A percentile compares a stretch with the other conserved stretches of the same genome.
These are phyloP conservation scores for Lamprologus tigripictilis DNA, from an alignment of 2,113 vertebrate genomes.

Conservation along the genomic window DNA sequence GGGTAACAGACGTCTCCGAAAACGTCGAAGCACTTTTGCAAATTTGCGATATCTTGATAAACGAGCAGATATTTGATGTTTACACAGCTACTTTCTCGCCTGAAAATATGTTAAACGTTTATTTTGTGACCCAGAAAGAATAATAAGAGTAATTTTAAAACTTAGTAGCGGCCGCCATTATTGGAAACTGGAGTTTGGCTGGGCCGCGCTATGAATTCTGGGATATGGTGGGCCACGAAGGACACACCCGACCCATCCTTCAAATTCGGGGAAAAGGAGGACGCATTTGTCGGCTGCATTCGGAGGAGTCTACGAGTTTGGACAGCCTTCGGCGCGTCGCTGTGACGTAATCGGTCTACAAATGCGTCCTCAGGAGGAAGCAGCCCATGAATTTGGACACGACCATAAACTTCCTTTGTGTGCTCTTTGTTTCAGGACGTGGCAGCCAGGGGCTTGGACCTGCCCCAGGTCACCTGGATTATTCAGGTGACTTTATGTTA, in stretches of 20 bases:
- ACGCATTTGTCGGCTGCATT: not conserved
- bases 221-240: accelerated
- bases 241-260: not conserved
- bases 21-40: accelerated
- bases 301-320: accelerated
- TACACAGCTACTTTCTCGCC: accelerated
- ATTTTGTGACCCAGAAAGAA: too few species aligned
- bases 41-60: too few species aligned
- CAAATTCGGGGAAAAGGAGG: not conserved
- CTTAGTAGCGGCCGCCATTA: accelerated
- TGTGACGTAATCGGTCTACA: not conserved
- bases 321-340: not conserved
- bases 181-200: too few species aligned
- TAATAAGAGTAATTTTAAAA: accelerated
- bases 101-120: too few species aligned
- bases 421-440: conserved; percentile 78
- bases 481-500: conserved; percentile 76
- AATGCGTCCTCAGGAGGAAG: accelerated
- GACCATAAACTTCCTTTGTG: not conserved
- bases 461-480: conserved; percentile 92
- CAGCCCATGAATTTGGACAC: not conserved
- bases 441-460: conserved; percentile 89
- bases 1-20: accelerated
- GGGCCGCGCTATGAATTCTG: not conserved
- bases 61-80: too few species aligned